phyloP scores from a whole-genome alignment of 1,140 invertebrate species.

The Atta texana region DNA sequence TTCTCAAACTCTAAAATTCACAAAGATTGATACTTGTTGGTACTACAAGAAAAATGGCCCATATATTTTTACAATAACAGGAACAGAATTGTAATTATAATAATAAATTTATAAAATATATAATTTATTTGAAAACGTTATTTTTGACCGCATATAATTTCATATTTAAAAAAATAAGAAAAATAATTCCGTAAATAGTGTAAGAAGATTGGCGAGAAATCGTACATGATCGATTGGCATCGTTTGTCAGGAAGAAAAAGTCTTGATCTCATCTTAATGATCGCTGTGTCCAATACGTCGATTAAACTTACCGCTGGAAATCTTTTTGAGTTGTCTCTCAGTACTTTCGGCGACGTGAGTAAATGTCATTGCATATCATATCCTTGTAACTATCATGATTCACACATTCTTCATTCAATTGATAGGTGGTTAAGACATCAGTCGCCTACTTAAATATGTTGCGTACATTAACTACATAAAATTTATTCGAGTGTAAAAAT shows the following conservation, averaged over 20 bases:
- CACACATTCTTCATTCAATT: neutral
- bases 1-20: no score
- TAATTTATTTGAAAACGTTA: neutral
- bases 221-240: slow-evolving; percentile 69
- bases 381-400: neutral
- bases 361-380: neutral
- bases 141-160: neutral
- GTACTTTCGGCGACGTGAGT: slow-evolving; percentile 71
- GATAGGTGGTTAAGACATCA: slow-evolving; percentile 41
- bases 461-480: slow-evolving; percentile 34
- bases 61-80: neutral
- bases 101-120: neutral
- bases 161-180: neutral
- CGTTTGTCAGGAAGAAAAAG: slow-evolving; percentile 44
- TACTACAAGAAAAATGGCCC: no score
- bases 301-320: slow-evolving; percentile 71
- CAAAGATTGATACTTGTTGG: no score
- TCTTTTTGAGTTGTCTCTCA: slow-evolving; percentile 64
- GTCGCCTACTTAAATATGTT: slow-evolving; percentile 58
- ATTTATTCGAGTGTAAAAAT: neutral
- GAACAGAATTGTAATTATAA: neutral
- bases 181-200: slow-evolving; percentile 50
- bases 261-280: slow-evolving; percentile 63
- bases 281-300: slow-evolving; percentile 65
- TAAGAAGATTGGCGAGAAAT: slow-evolving; percentile 50